Evolutionary conservation across 2,797 vertebrate species (phyloP), one percentile per base, ranked within the genome.

Genomic region (Galago senegalensis): DNA sequence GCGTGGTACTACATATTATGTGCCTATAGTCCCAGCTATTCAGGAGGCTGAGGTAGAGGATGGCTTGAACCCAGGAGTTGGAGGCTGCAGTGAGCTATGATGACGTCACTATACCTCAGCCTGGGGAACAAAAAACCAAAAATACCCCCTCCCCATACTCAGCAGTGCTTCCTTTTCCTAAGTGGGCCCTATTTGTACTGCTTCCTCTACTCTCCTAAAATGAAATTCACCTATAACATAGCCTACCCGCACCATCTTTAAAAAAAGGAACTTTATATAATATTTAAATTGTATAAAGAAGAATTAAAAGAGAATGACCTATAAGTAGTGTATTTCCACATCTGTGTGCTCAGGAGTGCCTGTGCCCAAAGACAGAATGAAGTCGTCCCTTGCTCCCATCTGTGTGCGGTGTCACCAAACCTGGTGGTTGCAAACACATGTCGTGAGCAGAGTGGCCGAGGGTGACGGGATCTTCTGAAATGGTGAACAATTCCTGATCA

Each of bases 401-500:
- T 93, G 89, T 23, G n/a, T 61, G 17, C 8, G 0, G 49, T 73
- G 3, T 80, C 79, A 46, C 56, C 2, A 5, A 11, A n/a, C 63
- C 21, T 31, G 73, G 60, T 18, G 1, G 76, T 72, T 34, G 37
- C 63, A 86, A 80, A 85, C 34, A 65, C 2, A 87, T 3, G 65
- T 84, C 87, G 46, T 46, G 21, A 25, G 81, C 84, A 1, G 82
- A 86, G 60, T 16, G 82, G 60, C 88, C 0, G 1, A 69, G 53
- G 75, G 82, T 97, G 95, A 97, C 17, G 46, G 69, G 88, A 81
- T 87, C 79, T 80, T 96, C 69, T 86, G 79, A 92, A 83, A 34
- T 76, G 82, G 75, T 75, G 95, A 97, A 83, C 88, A 88, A 56
- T 60, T 72, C 79, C 53, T 97, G 96, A 89, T 49, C 80, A 82